Evolutionary conservation across 2,113 vertebrate genomes (phyloP), one percentile per base, ranked within the genome.

Genomic region (Neoarius graeffei): DNA sequence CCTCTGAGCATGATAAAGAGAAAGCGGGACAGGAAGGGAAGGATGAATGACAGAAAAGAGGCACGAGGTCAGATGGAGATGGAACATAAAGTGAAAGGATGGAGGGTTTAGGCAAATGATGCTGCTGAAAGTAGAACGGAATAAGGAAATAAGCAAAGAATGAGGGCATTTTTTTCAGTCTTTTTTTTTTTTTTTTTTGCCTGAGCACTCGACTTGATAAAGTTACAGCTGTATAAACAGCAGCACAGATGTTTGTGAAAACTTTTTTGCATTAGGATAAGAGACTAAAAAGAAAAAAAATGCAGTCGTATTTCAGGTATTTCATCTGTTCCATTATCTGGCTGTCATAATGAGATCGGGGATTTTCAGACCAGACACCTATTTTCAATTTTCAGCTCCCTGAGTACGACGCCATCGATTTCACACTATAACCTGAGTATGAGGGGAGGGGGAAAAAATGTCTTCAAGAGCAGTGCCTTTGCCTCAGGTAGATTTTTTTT

Each of bases 301-400:
- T 25, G 73, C 23, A 66, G 19, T 30, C n/a, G 15, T 62, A 84
- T 52, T 79, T 62, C 52, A 57, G n/a, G 64, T 67, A 84, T 88
- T 79, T 85, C 74, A 88, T 84, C 82, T n/a, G 60, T 84, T 79
- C 62, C 73, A 88, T 88, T 88, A 84, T 88, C 81, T 77, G 30
- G 27, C 81, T 84, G 73, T 67, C 73, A 84, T 88, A 88, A 88
- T 84, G 81, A 88, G 81, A 88, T 66, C n/a, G 35, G 82, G 87
- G 73, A 88, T 67, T 88, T 88, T 88, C 82, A 67, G 87, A 54
- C 73, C 73, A 76, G 81, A 76, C 66, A 79, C 83, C 52, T 42
- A 66, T 67, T 82, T 88, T 80, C 74, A 84, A 67, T 88, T 88
- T 88, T 74, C 87, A 85, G 81, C 82, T 88, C 87, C 52, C 73